These are phyloP conservation scores for Trissoscelio sp. DNA, from an alignment of 2,888 invertebrate genomes.

Conservation along the genomic window DNA sequence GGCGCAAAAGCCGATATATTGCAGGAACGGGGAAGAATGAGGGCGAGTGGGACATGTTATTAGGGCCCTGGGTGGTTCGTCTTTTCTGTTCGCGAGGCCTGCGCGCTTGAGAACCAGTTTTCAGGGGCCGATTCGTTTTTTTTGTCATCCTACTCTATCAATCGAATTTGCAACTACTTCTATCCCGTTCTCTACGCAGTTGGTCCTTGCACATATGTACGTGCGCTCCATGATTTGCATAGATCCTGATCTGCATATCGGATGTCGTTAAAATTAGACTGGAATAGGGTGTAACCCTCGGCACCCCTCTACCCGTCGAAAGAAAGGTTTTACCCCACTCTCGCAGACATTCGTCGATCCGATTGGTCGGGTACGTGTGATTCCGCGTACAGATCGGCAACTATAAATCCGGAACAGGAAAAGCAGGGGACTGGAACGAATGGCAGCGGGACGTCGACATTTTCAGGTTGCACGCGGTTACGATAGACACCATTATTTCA, in stretches of 20 bases:
- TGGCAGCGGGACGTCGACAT: slow-evolving; percentile 60
- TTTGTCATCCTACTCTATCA: slow-evolving; percentile 44
- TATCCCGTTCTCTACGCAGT: slow-evolving; percentile 53
- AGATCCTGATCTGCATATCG: slow-evolving; percentile 82
- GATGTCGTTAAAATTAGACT: slow-evolving; percentile 82
- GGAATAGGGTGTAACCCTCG: slow-evolving; percentile 72
- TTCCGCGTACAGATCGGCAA: slow-evolving; percentile 61
- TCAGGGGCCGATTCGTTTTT: slow-evolving; percentile 70
- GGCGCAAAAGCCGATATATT: slow-evolving; percentile 78
- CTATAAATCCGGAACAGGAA: slow-evolving; percentile 69
- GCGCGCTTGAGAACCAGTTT: slow-evolving; percentile 72
- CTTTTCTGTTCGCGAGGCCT: slow-evolving; percentile 63
- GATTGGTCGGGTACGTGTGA: slow-evolving; percentile 74
- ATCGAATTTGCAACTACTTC: slow-evolving; percentile 31
- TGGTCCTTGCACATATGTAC: slow-evolving; percentile 59
- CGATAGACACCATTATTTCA: slow-evolving; percentile 60
- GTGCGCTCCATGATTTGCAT: slow-evolving; percentile 79
- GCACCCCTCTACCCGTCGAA: slow-evolving; percentile 59
- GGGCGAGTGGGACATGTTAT: slow-evolving; percentile 66
- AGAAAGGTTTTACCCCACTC: slow-evolving; percentile 72
- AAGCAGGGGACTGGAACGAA: slow-evolving; percentile 58
- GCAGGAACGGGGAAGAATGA: slow-evolving; percentile 74
- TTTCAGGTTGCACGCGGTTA: slow-evolving; percentile 59
- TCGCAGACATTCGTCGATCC: slow-evolving; percentile 38
- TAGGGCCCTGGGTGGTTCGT: slow-evolving; percentile 70